A percentile compares a stretch with the other conserved stretches of the same genome.
Evolutionary conservation across 1,140 invertebrate species (phyloP).

Genomic region (Caligus rogercresseyi): DNA sequence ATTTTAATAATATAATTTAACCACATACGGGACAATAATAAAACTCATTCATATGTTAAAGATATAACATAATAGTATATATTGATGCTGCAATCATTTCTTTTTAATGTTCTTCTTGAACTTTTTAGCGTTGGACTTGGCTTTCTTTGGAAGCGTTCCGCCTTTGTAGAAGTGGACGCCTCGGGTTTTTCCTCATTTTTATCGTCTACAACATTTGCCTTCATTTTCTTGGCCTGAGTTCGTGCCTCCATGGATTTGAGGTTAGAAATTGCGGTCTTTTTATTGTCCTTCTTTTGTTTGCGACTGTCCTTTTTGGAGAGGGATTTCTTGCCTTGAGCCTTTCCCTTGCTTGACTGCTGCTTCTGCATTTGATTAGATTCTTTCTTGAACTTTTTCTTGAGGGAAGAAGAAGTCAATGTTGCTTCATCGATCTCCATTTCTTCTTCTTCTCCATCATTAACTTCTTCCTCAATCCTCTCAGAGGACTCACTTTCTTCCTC

Average conservation of each 20-base stretch:
- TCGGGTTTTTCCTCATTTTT: neutral
- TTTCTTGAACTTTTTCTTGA: neutral
- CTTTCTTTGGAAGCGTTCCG: neutral
- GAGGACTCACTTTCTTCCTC: neutral
- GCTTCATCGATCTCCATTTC: constrained; percentile 6
- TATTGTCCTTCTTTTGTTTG: neutral
- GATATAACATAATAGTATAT: too few species aligned
- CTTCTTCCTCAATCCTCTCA: neutral
- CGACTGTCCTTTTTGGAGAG: neutral
- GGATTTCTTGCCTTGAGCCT: neutral
- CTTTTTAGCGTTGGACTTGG: neutral
- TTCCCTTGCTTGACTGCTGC: too few species aligned
- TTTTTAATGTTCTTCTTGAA: neutral
- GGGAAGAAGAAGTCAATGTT: neutral
- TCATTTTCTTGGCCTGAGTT: neutral
- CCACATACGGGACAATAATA: neutral
- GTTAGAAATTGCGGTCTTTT: neutral
- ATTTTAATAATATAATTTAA: neutral
- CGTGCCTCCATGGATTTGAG: neutral
- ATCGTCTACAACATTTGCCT: neutral
- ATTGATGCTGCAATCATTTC: neutral
- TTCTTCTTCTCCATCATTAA: neutral
- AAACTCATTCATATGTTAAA: too few species aligned
- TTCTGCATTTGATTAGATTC: neutral
- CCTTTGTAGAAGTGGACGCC: neutral